These are phyloP conservation scores for fruit fly (Drosophila melanogaster) DNA, from an alignment of 1,140 invertebrate species.

Conservation along the genomic window DNA sequence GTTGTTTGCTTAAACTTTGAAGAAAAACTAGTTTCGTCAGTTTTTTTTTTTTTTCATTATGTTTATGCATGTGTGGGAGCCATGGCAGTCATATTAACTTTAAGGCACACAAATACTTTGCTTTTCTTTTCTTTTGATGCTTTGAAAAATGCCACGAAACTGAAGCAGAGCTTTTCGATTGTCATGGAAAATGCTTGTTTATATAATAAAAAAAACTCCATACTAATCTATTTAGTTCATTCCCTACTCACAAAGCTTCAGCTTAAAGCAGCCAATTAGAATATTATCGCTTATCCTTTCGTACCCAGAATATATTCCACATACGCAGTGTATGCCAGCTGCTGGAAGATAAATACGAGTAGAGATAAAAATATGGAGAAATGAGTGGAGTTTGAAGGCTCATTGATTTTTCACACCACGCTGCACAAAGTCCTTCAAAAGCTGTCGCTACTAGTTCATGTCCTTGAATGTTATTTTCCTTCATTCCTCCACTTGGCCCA, in stretches of 20 bases:
- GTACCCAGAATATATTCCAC: conserved; percentile 20
- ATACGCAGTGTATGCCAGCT: conserved; percentile 9
- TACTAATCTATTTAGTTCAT: too few species aligned
- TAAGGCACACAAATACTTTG: neutral
- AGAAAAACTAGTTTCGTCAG: conserved; percentile 38
- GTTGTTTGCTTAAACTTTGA: conserved; percentile 34
- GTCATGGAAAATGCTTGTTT: too few species aligned
- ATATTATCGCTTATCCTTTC: neutral
- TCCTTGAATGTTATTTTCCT: conserved; percentile 73
- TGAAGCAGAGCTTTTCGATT: neutral
- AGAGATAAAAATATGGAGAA: neutral
- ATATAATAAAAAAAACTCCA: too few species aligned
- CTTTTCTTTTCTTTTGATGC: conserved; percentile 19
- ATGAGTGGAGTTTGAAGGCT: conserved; percentile 31
- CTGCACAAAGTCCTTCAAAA: conserved; percentile 34
- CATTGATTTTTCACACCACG: conserved; percentile 75
- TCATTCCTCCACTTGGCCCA: neutral
- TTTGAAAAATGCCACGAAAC: conserved; percentile 10
- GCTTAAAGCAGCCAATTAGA: neutral
- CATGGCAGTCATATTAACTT: conserved; percentile 15
- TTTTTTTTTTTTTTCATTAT: neutral
- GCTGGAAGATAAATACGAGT: conserved; percentile 1
- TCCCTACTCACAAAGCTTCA: too few species aligned
- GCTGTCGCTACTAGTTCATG: conserved; percentile 39
- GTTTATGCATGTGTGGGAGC: conserved; percentile 28